Evolutionary conservation across 2,888 invertebrate genomes (phyloP).

Genomic region (Frankliniella fusca): DNA sequence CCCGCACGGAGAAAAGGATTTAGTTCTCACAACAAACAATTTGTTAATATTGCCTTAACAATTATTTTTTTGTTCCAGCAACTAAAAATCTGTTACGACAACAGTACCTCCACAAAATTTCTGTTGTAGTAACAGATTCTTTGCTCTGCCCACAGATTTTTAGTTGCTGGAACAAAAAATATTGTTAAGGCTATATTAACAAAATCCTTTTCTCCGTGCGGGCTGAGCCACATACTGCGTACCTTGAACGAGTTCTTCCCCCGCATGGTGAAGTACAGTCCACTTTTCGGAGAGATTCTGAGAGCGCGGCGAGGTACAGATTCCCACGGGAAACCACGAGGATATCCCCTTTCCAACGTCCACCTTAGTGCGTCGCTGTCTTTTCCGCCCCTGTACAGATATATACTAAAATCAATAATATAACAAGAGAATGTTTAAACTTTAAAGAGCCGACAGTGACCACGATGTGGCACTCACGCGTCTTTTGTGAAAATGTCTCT

Average conservation of each 20-base stretch:
- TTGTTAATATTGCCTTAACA: no score
- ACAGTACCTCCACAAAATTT: no score
- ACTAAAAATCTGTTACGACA: no score
- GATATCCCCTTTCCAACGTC: slow-evolving; percentile 63
- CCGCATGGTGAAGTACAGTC: slow-evolving; percentile 59
- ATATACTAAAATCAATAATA: not conserved
- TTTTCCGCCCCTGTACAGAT: not conserved
- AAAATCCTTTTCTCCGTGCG: no score
- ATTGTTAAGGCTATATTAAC: no score
- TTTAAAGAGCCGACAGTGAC: not conserved
- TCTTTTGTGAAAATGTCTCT: not conserved
- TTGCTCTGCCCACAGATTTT: no score
- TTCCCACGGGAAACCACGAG: slow-evolving; percentile 51
- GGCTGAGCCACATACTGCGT: no score
- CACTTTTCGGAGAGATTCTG: slow-evolving; percentile 56
- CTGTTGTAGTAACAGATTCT: no score
- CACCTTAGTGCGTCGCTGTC: slow-evolving; percentile 49
- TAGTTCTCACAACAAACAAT: no score
- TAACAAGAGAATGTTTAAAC: not conserved
- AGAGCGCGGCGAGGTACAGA: slow-evolving; percentile 65
- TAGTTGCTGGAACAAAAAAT: no score
- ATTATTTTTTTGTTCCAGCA: no score
- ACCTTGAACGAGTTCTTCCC: slow-evolving; percentile 60
- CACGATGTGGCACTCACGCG: not conserved
- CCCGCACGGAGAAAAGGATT: no score